phyloP scores from a whole-genome alignment of 2,888 invertebrate genomes.

The Hypomecis punctinalis region DNA sequence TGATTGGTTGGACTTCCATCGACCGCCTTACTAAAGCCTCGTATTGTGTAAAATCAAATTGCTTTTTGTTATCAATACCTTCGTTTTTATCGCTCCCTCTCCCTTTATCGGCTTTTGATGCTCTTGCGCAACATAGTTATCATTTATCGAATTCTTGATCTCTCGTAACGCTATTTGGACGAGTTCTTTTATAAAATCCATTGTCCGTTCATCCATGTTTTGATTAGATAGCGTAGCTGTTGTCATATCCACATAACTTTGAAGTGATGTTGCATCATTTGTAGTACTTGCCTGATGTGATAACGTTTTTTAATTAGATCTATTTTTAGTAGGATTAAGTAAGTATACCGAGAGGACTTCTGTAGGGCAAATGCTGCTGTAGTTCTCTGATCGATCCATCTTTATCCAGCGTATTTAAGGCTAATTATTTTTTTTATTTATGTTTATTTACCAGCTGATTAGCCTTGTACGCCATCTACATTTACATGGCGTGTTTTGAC shows the following conservation, averaged over 20 bases:
- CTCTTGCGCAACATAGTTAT: constrained; percentile 55
- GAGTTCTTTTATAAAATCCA: constrained; percentile 50
- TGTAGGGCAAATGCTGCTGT: too few relatives aligned
- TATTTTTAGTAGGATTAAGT: too few relatives aligned
- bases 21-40: constrained; percentile 43
- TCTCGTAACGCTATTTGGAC: constrained; percentile 45
- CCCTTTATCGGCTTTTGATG: constrained; percentile 42
- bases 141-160: constrained; percentile 52
- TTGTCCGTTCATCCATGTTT: constrained; percentile 44
- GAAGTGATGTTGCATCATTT: constrained; percentile 17
- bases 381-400: too few relatives aligned
- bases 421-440: too few relatives aligned
- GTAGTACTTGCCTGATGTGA: too few relatives aligned
- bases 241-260: constrained; percentile 21
- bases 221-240: constrained; percentile 37
- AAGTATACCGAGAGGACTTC: too few relatives aligned
- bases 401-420: too few relatives aligned
- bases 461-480: too few relatives aligned
- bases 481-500: too few relatives aligned
- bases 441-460: too few relatives aligned
- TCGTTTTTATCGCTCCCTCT: constrained; percentile 34
- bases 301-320: background rate
- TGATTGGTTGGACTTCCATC: constrained; percentile 64
- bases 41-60: constrained; percentile 58
- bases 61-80: constrained; percentile 48